A percentile compares a stretch with the other conserved stretches of the same genome.
Evolutionary conservation across 2,113 vertebrate genomes (phyloP).

Genomic region (Parus major): DNA sequence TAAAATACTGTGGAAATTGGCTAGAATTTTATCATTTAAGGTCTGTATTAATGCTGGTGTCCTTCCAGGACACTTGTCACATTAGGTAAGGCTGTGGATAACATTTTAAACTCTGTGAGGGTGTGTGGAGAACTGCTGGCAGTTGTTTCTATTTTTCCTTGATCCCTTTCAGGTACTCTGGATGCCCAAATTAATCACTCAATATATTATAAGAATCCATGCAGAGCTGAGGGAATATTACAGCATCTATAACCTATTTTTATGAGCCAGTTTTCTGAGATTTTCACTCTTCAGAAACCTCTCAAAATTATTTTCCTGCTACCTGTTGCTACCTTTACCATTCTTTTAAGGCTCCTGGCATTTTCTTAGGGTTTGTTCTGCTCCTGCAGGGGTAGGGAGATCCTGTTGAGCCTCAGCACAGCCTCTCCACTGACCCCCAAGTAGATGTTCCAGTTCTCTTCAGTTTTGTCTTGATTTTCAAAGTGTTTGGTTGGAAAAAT

Average conservation of each 20-base stretch:
- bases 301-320: background rate
- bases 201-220: rapidly evolving
- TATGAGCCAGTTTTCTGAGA: background rate
- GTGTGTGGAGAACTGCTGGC: background rate
- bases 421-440: background rate
- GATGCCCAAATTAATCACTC: background rate
- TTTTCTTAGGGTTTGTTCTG: background rate
- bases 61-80: background rate
- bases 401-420: background rate
- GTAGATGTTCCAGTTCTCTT: background rate
- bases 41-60: background rate
- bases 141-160: background rate
- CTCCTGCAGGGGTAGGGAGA: rapidly evolving
- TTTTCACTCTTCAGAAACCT: background rate
- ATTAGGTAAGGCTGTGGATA: background rate
- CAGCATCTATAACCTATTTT: background rate
- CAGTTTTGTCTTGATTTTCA: background rate
- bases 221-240: background rate
- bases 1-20: background rate
- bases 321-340: background rate
- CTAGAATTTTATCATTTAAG: background rate
- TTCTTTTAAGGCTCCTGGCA: background rate
- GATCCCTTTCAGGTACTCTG: background rate
- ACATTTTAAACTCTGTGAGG: background rate
- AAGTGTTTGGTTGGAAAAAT: background rate